Evolutionary conservation across 2,113 vertebrate species (phyloP).

Genomic region (Odontophorus gujanensis): DNA sequence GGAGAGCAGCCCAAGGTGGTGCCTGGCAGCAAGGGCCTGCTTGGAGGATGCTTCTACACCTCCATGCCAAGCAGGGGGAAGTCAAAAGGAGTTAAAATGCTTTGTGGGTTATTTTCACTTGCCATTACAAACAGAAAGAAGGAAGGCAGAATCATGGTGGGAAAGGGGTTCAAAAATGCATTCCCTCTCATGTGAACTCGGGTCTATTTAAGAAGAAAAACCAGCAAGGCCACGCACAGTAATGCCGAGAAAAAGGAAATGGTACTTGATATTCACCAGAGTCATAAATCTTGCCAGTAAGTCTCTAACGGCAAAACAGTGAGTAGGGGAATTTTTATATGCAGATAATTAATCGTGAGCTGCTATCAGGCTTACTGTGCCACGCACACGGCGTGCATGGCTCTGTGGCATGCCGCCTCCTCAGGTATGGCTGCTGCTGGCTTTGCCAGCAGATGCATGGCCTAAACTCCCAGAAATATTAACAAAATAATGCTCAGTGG

Average conservation of each 20-base stretch:
- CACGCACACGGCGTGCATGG: neutral
- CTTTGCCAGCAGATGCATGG: neutral
- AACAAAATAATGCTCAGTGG: neutral
- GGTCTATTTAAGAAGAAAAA: constrained; percentile 66
- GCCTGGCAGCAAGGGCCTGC: constrained; percentile 9
- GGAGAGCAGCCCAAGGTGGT: neutral
- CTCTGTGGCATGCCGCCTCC: neutral
- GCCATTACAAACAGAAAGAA: constrained; percentile 28
- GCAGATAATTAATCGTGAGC: constrained; percentile 65
- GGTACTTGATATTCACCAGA: constrained; percentile 70
- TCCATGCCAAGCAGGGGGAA: constrained; percentile 54
- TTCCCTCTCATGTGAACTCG: constrained; percentile 57
- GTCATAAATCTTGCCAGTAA: constrained; percentile 64
- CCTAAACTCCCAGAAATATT: neutral
- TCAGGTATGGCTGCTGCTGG: neutral
- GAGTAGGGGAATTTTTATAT: constrained; percentile 67
- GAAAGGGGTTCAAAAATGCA: constrained; percentile 61
- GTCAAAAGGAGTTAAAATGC: constrained; percentile 2
- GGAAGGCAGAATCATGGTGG: constrained; percentile 46
- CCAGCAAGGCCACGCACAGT: constrained; percentile 37
- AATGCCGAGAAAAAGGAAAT: constrained; percentile 75
- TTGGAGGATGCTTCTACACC: constrained; percentile 35
- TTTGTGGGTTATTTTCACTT: constrained; percentile 40
- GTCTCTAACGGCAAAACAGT: constrained; percentile 58
- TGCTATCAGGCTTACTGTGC: constrained; percentile 65